Conservation (phyloP, 2,113 vertebrate genomes). For the Saimiri boliviensis region DNA sequence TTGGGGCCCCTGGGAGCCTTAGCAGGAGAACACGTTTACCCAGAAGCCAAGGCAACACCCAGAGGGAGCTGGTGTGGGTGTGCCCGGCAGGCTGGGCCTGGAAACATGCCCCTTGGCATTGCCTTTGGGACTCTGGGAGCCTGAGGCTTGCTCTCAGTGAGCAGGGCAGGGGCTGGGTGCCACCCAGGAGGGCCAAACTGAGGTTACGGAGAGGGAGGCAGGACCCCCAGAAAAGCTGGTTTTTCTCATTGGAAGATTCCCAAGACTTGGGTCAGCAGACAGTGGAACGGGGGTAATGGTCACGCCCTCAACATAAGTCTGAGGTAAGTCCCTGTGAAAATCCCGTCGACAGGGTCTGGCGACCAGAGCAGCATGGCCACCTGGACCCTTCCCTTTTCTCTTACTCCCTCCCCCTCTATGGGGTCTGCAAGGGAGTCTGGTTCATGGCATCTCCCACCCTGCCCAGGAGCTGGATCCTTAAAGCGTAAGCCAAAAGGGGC, state of each 20-base stretch:
- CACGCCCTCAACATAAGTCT: fast-evolving
- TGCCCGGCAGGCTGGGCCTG: neutral
- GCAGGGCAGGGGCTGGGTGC: no score
- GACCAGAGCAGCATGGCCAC: fast-evolving
- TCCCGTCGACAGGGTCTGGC: fast-evolving
- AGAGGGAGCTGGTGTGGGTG: neutral
- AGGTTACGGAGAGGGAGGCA: neutral
- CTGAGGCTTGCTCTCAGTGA: neutral
- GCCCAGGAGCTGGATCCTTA: neutral
- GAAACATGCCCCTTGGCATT: fast-evolving
- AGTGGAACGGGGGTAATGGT: fast-evolving
- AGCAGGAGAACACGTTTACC: slow-evolving; percentile 10
- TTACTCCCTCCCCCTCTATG: fast-evolving
- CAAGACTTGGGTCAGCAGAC: neutral
- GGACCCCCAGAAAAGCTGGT: neutral
- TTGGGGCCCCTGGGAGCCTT: neutral
- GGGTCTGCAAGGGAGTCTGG: neutral
- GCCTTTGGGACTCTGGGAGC: neutral
- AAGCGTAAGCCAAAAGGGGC: fast-evolving
- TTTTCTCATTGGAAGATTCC: neutral
- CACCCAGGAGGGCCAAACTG: fast-evolving
- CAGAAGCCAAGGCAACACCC: neutral
- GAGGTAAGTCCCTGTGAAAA: fast-evolving
- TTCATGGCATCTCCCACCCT: neutral
- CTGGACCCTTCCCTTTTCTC: no score